Evolutionary conservation across 2,888 invertebrate genomes (phyloP), one percentile per base, ranked within the genome.

Genomic region (Drosophila barbarae): DNA sequence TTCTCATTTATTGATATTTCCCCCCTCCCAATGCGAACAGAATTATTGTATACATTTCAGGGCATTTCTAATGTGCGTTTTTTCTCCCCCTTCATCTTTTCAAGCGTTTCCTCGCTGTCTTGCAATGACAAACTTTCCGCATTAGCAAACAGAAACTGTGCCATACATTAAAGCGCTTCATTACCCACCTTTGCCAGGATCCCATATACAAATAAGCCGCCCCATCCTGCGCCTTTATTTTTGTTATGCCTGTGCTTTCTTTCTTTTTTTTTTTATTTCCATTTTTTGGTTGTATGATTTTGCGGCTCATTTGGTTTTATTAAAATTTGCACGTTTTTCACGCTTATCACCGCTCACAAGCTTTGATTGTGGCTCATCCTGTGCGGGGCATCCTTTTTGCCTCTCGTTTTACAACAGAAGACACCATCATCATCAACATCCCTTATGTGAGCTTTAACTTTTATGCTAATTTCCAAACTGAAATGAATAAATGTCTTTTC

Each of bases 221-320:
- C 23, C 26, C 26, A 36, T 39, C 9, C 15, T 7, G 26, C 38
- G 38, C 34, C 28, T 46, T 46, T 32, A 15, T 23, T 69, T 32
- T 28, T 51, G 35, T 44, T 51, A 21, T 8, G 30, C 32, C 30
- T 15, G 26, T 52, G 35, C 21, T 53, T 44, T 36, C 51, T n/a
- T 13, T 4, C 1, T 8, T 4, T 23, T 9, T 4, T 23, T 9
- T 41, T 41, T 41, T 23, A 9, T 35, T 38, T 47, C 21, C 8
- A 53, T 44, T 34, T 55, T 57, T 51, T 42, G 56, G 55, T 69
- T 78, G 74, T 80, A 81, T 83, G 84, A 83, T 79, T 79, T 79
- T 80, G 73, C 76, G 84, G 78, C 84, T 83, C 79, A 79, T 83
- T 79, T 79, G 84, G 59, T 79, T 79, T 79, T 79, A 79, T 81